Conservation (phyloP, 2,797 vertebrate species). For the Ptychobarbus kaznakovi region DNA sequence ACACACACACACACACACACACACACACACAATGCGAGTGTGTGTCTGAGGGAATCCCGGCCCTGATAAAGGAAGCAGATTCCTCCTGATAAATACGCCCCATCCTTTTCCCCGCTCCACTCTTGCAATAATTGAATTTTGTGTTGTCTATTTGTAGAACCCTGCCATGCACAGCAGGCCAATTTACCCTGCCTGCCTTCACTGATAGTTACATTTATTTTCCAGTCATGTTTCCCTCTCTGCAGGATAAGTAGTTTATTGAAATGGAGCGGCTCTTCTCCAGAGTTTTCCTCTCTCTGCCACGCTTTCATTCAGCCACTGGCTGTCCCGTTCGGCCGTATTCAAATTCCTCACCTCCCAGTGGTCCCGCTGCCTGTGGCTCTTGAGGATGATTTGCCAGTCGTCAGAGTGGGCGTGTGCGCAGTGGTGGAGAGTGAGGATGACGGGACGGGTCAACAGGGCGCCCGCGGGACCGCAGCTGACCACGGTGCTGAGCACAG, state of each 20-base stretch:
- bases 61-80: constrained; percentile 49
- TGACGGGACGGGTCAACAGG: constrained; percentile 88
- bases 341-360: constrained; percentile 86
- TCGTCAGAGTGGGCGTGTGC: constrained; percentile 87
- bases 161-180: constrained; percentile 43
- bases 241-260: constrained; percentile 42
- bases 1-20: too few relatives aligned
- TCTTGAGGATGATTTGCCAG: constrained; percentile 94
- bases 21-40: background rate
- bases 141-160: constrained; percentile 70
- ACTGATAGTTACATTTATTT: constrained; percentile 50
- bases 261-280: constrained; percentile 38
- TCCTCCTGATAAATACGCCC: constrained; percentile 74
- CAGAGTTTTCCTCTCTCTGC: constrained; percentile 17
- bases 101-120: constrained; percentile 63
- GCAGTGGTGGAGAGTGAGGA: constrained; percentile 94
- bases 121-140: constrained; percentile 72
- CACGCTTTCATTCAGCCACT: constrained; percentile 7
- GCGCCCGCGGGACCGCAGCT: constrained; percentile 92
- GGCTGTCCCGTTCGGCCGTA: background rate
- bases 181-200: constrained; percentile 43
- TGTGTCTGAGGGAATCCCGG: constrained; percentile 19
- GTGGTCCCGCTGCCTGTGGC: constrained; percentile 84
- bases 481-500: constrained; percentile 91
- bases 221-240: constrained; percentile 30